Evolutionary conservation across 2,888 invertebrate genomes (phyloP).

Genomic region (Napeogenes sylphis): DNA sequence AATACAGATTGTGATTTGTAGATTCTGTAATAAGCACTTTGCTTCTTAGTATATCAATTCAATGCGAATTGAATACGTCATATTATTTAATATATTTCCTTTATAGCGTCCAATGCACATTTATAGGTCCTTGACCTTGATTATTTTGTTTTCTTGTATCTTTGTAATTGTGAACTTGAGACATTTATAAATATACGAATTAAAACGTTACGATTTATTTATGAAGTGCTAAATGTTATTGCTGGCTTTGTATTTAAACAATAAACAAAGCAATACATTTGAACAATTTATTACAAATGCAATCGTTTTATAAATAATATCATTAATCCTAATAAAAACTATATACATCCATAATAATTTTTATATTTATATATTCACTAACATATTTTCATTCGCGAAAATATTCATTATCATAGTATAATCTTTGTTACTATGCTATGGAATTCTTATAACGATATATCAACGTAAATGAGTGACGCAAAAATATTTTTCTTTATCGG

Average conservation of each 20-base stretch:
- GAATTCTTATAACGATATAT: slow-evolving; percentile 6
- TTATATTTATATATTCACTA: too few species aligned
- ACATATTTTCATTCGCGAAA: too few species aligned
- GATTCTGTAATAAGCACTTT: too few species aligned
- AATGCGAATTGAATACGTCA: too few species aligned
- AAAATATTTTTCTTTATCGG: slow-evolving; percentile 8
- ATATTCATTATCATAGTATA: too few species aligned
- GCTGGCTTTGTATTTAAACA: not conserved
- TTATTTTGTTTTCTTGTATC: slow-evolving; percentile 33
- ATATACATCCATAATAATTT: too few species aligned
- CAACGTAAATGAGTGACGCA: slow-evolving; percentile 15
- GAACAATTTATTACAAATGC: not conserved
- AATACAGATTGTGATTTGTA: not conserved
- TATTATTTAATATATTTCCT: slow-evolving; percentile 1
- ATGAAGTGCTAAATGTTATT: slow-evolving; percentile 21
- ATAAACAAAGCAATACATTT: not conserved
- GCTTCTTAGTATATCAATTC: too few species aligned
- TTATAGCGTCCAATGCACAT: slow-evolving; percentile 37
- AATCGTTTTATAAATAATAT: not conserved
- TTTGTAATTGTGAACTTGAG: slow-evolving; percentile 34
- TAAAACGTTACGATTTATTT: slow-evolving; percentile 26
- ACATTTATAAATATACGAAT: slow-evolving; percentile 28
- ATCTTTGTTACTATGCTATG: not conserved
- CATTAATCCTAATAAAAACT: too few species aligned
- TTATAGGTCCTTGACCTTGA: slow-evolving; percentile 37